Percentiles rank a stretch among this genome's conserved stretches.
Evolutionary conservation across 2,797 vertebrate genomes (phyloP).

Genomic region (Spea hammondii): DNA sequence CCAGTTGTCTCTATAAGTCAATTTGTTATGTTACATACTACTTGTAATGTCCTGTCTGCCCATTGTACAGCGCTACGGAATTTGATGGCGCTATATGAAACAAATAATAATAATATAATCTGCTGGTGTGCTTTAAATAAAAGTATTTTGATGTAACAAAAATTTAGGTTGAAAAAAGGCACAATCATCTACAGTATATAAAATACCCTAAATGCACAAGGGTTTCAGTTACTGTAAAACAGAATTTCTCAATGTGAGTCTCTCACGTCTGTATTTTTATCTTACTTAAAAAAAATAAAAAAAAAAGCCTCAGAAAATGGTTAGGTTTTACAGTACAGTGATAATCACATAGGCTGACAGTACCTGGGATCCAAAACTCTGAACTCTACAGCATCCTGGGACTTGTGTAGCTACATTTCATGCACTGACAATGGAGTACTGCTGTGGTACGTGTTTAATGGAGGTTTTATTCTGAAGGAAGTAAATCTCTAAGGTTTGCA

Average conservation of each 20-base stretch:
- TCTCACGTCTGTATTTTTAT: not conserved
- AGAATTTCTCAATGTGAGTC: not conserved
- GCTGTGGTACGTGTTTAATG: slow-evolving; percentile 16
- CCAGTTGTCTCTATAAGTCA: no score
- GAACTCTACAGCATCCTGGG: not conserved
- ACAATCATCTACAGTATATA: not conserved
- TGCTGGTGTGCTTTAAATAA: no score
- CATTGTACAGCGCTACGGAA: no score
- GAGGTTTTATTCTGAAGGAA: not conserved
- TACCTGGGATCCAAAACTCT: not conserved
- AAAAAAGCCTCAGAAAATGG: slow-evolving; percentile 4
- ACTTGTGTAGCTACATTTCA: not conserved
- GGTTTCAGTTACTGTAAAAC: not conserved
- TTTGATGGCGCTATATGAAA: no score
- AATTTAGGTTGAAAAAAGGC: no score
- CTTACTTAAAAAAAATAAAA: not conserved
- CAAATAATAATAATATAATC: no score
- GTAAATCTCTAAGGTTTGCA: slow-evolving; percentile 7
- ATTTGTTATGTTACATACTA: no score
- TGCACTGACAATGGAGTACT: slow-evolving; percentile 11
- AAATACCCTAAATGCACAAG: not conserved
- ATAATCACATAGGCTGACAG: slow-evolving; percentile 2
- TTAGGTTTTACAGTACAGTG: not conserved
- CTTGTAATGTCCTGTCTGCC: no score
- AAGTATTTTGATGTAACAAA: no score